Evolutionary conservation across 2,888 invertebrate genomes (phyloP).

Genomic region (Limnephilus rhombicus): DNA sequence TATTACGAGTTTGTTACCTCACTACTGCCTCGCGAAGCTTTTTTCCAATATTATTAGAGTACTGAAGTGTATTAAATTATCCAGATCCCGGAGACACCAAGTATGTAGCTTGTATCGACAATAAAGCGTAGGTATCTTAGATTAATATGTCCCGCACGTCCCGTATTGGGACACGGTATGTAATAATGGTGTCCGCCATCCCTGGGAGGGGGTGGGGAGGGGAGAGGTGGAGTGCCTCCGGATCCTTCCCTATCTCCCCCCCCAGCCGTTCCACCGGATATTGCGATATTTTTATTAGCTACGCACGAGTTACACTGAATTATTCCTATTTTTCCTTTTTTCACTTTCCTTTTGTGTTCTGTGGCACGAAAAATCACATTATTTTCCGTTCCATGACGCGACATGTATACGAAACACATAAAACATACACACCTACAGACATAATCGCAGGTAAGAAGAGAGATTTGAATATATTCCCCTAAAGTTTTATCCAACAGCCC

Average conservation of each 20-base stretch:
- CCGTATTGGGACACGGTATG: slow-evolving; percentile 11
- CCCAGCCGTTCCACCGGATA: slow-evolving; percentile 9
- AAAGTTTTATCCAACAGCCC: background rate
- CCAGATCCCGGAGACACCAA: background rate
- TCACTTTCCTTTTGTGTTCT: slow-evolving; percentile 47
- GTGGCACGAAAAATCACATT: slow-evolving; percentile 50
- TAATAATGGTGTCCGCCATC: slow-evolving; percentile 23
- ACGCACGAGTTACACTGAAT: slow-evolving; percentile 45
- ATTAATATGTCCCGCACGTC: slow-evolving; percentile 42
- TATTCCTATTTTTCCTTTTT: slow-evolving; percentile 47
- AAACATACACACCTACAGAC: background rate
- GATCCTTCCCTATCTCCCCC: background rate
- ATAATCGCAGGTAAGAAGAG: slow-evolving; percentile 8
- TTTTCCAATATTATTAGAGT: background rate
- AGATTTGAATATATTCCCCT: slow-evolving; percentile 28
- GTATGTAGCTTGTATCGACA: background rate
- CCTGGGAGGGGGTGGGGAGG: background rate
- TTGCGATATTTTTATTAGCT: slow-evolving; percentile 49
- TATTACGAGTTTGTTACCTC: background rate
- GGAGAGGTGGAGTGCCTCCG: background rate
- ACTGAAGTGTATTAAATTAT: background rate
- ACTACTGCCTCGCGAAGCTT: background rate
- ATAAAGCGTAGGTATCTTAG: slow-evolving; percentile 14
- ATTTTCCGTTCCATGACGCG: slow-evolving; percentile 46
- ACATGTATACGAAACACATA: slow-evolving; percentile 1